phyloP scores from a whole-genome alignment of 1,140 invertebrate genomes.

The Teleopsis dalmanni region DNA sequence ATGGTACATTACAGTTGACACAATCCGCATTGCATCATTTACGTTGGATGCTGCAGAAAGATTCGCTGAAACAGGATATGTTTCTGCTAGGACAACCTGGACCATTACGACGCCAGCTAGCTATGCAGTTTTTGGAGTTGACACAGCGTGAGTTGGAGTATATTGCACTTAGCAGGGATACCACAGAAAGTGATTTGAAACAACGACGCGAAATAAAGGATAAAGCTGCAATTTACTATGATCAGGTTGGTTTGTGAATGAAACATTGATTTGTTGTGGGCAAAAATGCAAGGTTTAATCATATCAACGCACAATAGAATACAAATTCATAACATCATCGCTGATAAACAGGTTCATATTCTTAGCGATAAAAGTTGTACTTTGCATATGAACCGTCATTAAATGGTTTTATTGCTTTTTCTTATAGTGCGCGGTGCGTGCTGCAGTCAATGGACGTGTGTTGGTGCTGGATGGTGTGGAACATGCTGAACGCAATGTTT shows the following conservation, averaged over 20 bases:
- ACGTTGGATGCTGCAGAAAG: conserved; percentile 93
- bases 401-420: background rate
- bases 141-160: conserved; percentile 88
- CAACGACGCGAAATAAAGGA: conserved; percentile 85
- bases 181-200: conserved; percentile 94
- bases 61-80: conserved; percentile 87
- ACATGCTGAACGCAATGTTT: conserved; percentile 93
- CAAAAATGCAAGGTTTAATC: too few relatives aligned
- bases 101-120: conserved; percentile 60
- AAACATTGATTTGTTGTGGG: too few relatives aligned
- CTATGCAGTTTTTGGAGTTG: conserved; percentile 81
- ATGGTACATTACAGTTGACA: conserved; percentile 47
- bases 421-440: conserved; percentile 75
- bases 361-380: conserved; percentile 5
- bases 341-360: too few relatives aligned
- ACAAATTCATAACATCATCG: too few relatives aligned
- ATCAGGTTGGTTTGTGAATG: conserved; percentile 62
- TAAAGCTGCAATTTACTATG: conserved; percentile 84
- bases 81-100: conserved; percentile 90
- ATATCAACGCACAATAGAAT: too few relatives aligned
- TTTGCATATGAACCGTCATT: background rate
- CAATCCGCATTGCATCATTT: conserved; percentile 76
- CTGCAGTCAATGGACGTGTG: conserved; percentile 80
- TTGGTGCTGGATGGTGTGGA: conserved; percentile 95
- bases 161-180: conserved; percentile 87